Evolutionary conservation across 2,888 invertebrate genomes (phyloP).

Genomic region (Mimachlamys varia): DNA sequence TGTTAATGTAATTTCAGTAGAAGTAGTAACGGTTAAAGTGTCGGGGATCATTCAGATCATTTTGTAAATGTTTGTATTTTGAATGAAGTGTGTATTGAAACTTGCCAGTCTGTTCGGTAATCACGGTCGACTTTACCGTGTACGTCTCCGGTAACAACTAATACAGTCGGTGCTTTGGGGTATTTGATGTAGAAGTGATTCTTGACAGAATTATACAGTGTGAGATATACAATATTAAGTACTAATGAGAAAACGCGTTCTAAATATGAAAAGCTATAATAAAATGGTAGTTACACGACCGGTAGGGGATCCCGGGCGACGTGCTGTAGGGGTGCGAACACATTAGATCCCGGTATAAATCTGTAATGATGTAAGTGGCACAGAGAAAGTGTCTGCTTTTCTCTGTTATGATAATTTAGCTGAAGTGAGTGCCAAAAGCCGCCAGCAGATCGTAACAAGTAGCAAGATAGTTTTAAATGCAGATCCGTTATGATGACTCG

Average conservation of each 20-base stretch:
- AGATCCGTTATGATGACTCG: neutral
- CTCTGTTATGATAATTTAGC: conserved; percentile 34
- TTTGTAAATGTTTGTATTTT: conserved; percentile 1
- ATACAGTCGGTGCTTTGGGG: neutral
- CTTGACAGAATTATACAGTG: conserved; percentile 16
- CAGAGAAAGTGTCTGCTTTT: conserved; percentile 11
- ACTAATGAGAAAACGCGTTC: conserved; percentile 25
- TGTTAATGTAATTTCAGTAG: neutral
- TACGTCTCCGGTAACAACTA: neutral
- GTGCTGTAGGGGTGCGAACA: conserved; percentile 14
- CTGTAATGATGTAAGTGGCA: neutral
- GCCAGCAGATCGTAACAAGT: conserved; percentile 12
- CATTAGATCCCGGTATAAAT: neutral
- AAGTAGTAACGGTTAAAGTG: neutral
- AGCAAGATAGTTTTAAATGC: conserved; percentile 26
- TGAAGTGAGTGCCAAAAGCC: conserved; percentile 16
- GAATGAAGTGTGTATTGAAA: neutral
- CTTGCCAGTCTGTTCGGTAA: neutral
- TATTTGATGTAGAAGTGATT: conserved; percentile 7
- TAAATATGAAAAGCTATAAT: conserved; percentile 24
- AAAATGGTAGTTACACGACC: neutral
- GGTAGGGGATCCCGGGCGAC: neutral
- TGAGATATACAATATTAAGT: conserved; percentile 15
- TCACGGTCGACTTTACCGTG: neutral
- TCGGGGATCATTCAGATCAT: neutral